Evolutionary conservation across 2,797 vertebrate species (phyloP).

Genomic region (Macrochelys suwanniensis): DNA sequence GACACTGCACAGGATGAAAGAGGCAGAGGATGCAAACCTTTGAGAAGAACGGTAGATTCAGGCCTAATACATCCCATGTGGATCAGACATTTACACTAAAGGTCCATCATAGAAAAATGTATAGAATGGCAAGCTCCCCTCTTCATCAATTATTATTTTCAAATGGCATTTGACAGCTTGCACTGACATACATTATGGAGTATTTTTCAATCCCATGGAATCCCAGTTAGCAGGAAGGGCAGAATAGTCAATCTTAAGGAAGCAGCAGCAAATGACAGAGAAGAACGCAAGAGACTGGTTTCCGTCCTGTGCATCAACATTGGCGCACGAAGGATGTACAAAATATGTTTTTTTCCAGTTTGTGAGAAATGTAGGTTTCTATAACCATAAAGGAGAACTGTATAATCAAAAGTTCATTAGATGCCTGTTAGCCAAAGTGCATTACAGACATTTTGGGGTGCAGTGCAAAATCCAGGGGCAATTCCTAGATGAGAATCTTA

Average conservation of each 20-base stretch:
- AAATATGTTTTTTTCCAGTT: background rate
- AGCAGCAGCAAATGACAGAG: background rate
- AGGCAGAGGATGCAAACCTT: background rate
- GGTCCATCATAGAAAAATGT: background rate
- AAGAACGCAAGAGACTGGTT: background rate
- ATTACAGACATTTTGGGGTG: background rate
- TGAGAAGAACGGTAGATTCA: background rate
- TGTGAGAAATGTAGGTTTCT: background rate
- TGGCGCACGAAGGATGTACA: background rate
- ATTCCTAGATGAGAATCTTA: background rate
- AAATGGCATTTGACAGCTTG: background rate
- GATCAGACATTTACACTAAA: background rate
- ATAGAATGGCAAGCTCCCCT: background rate
- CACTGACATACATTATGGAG: background rate
- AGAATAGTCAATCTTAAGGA: background rate
- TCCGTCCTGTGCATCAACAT: background rate
- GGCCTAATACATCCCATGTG: background rate
- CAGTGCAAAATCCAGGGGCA: background rate
- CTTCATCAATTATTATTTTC: background rate
- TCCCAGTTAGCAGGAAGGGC: background rate
- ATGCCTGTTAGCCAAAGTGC: background rate
- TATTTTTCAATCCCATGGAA: background rate
- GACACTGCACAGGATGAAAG: background rate
- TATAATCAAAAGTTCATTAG: background rate
- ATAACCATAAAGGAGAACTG: background rate